Evolutionary conservation across 1,140 invertebrate species (phyloP).

Genomic region (Hormaphis cornu): DNA sequence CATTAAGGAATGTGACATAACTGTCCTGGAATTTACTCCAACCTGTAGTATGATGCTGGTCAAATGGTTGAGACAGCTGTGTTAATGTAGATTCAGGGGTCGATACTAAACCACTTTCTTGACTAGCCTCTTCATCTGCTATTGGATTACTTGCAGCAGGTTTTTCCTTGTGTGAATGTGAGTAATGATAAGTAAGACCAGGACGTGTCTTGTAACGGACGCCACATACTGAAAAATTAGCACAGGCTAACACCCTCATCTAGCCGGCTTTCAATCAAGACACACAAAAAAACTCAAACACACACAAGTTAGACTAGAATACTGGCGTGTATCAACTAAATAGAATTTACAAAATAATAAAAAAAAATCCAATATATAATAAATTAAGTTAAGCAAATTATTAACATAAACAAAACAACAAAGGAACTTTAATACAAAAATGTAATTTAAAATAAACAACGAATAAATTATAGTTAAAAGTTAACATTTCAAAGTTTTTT

Average conservation of each 20-base stretch:
- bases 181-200: slow-evolving; percentile 93
- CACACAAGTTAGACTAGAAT: slow-evolving; percentile 9
- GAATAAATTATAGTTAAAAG: background rate
- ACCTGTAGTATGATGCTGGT: slow-evolving; percentile 35
- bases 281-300: slow-evolving; percentile 25
- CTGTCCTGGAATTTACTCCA: slow-evolving; percentile 53
- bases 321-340: background rate
- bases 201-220: slow-evolving; percentile 95
- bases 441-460: background rate
- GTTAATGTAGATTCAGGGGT: slow-evolving; percentile 41
- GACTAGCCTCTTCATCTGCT: slow-evolving; percentile 37
- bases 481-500: background rate
- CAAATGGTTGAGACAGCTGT: slow-evolving; percentile 6
- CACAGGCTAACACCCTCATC: slow-evolving; percentile 28
- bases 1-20: slow-evolving; percentile 58
- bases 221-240: slow-evolving; percentile 67
- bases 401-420: slow-evolving; percentile 11
- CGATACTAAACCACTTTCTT: slow-evolving; percentile 34
- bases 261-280: slow-evolving; percentile 17
- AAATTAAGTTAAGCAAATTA: background rate
- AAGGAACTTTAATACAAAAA: background rate
- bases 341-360: slow-evolving; percentile 25
- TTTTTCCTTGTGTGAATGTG: slow-evolving; percentile 81
- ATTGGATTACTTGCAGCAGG: slow-evolving; percentile 41
- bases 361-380: slow-evolving; percentile 3